Percentiles rank a stretch among this genome's conserved stretches.
Evolutionary conservation across 2,797 vertebrate genomes (phyloP).

Genomic region (Cirrhinus molitorella): DNA sequence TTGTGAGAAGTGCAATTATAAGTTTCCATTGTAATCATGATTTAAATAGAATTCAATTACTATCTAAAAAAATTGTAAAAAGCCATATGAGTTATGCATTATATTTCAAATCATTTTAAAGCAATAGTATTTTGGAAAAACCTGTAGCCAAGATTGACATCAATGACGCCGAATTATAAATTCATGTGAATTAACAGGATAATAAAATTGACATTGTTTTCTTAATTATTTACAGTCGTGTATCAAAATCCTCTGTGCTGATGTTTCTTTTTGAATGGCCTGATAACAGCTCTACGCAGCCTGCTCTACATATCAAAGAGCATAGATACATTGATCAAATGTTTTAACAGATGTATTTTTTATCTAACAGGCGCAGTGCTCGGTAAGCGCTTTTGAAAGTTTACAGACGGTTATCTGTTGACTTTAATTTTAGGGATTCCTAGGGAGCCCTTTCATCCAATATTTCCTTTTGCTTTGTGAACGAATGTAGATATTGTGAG

Average conservation of each 20-base stretch:
- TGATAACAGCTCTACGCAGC: conserved; percentile 44
- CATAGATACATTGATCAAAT: conserved; percentile 52
- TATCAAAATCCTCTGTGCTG: conserved; percentile 36
- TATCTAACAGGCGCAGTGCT: conserved; percentile 38
- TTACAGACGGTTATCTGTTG: conserved; percentile 21
- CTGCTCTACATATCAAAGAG: conserved; percentile 55
- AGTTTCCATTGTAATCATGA: neutral
- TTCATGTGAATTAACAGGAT: conserved; percentile 62
- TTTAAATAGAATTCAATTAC: neutral
- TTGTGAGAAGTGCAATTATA: neutral
- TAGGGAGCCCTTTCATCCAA: conserved; percentile 31
- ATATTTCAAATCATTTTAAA: neutral
- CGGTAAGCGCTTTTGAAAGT: conserved; percentile 35
- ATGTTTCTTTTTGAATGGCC: conserved; percentile 38
- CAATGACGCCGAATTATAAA: conserved; percentile 52
- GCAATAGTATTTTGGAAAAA: neutral
- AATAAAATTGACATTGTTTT: conserved; percentile 63
- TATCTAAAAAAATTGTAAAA: neutral
- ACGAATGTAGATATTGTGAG: conserved; percentile 37
- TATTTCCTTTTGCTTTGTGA: conserved; percentile 29
- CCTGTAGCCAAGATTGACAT: neutral
- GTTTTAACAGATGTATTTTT: conserved; percentile 46
- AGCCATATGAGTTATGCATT: neutral
- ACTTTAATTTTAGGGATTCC: conserved; percentile 40
- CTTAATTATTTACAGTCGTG: conserved; percentile 47